Evolutionary conservation across 1,140 invertebrate genomes (phyloP).

Genomic region (Calephelis nemesis): DNA sequence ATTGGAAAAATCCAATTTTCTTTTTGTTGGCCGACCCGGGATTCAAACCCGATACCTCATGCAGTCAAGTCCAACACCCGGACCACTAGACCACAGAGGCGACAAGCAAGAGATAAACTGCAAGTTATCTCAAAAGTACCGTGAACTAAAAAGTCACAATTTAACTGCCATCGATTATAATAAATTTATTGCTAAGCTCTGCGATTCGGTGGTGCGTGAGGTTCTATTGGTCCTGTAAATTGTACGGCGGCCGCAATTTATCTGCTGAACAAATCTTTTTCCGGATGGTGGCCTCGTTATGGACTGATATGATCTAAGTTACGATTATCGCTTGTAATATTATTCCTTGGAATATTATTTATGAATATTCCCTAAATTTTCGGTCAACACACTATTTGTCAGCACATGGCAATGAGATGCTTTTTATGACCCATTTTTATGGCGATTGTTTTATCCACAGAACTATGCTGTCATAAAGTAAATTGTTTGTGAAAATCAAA

Average conservation of each 20-base stretch:
- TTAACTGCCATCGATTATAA: conserved; percentile 10
- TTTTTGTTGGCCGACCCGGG: no score
- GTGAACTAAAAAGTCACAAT: not conserved
- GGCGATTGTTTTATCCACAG: no score
- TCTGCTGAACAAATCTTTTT: not conserved
- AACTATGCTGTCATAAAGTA: no score
- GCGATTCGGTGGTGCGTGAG: not conserved
- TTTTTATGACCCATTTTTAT: no score
- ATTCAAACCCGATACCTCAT: no score
- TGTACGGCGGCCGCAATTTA: conserved; percentile 7
- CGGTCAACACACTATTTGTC: no score
- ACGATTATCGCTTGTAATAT: not conserved
- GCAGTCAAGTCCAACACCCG: no score
- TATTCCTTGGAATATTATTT: not conserved
- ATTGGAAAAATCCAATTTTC: no score
- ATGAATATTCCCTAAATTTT: not conserved
- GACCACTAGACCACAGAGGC: no score
- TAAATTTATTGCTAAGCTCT: not conserved
- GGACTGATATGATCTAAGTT: conserved; percentile 8
- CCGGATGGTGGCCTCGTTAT: conserved; percentile 2
- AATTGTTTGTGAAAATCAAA: no score
- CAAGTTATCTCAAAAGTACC: not conserved
- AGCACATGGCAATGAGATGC: no score
- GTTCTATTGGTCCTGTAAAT: conserved; percentile 13
- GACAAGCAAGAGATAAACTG: no score